A percentile compares a stretch with the other conserved stretches of the same genome.
Conservation (phyloP, 2,113 vertebrate species). For the Hippocampus barbouri region DNA sequence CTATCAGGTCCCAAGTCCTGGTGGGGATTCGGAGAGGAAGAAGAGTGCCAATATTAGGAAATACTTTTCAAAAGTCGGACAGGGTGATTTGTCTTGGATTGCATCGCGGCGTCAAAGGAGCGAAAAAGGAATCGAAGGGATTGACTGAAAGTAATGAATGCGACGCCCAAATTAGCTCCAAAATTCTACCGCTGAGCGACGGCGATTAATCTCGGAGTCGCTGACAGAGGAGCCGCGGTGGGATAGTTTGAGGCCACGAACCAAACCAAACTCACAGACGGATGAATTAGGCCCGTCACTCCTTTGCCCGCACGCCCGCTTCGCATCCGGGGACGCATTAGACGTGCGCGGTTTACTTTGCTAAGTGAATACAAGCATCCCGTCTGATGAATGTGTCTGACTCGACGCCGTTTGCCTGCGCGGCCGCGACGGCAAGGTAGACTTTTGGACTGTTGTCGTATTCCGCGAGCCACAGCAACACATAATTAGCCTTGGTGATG, state of each 20-base stretch:
- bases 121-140: conserved; percentile 9
- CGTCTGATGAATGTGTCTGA: not conserved
- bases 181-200: conserved; percentile 2
- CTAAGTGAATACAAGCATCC: not conserved
- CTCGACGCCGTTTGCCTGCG: too few species aligned
- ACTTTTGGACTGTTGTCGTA: not conserved
- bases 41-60: conserved; percentile 33
- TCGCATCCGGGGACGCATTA: not conserved
- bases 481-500: not conserved
- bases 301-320: not conserved
- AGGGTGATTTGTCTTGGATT: conserved; percentile 7
- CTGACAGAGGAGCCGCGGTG: not conserved
- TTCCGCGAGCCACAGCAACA: not conserved
- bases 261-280: not conserved
- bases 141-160: conserved; percentile 12
- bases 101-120: conserved; percentile 9
- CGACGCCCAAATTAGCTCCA: conserved; percentile 2
- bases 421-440: not conserved
- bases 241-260: conserved; percentile 1
- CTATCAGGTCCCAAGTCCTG: conserved; percentile 57
- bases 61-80: conserved; percentile 13
- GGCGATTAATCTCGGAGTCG: conserved; percentile 6
- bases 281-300: not conserved
- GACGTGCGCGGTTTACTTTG: not conserved
- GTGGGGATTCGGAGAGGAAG: conserved; percentile 40